Evolutionary conservation across 2,888 invertebrate species (phyloP), one percentile per base, ranked within the genome.

Genomic region (Tubulanus polymorphus): DNA sequence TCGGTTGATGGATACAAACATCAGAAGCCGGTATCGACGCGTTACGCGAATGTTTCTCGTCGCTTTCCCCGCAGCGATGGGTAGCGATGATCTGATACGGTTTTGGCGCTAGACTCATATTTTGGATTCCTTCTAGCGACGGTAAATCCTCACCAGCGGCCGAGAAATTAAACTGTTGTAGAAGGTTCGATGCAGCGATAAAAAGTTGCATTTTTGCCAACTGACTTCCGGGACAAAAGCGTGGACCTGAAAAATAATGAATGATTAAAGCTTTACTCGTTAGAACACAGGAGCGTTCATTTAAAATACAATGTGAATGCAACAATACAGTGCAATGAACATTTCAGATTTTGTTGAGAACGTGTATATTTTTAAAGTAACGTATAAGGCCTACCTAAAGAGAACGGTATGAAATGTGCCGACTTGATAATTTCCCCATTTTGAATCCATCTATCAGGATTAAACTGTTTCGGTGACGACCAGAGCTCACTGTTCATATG

Each of bases 391-490:
- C 28, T 48, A 55, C 55, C 55, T 5, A 55, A 23, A 15, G 55
- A 55, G 23, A 55, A 55, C 1, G 55, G 55, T 18, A 55, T 30
- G 28, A 55, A 55, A 1, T 27, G 30, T 32, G 51, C 55, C 5
- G 26, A 26, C 37, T 51, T 50, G 35, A 41, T 54, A n/a, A 60
- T 46, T 23, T 57, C 46, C 20, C 55, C 55, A 23, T 57, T 35
- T 37, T 60, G 54, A 15, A 60, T 35, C 60, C 60, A 60, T 20
- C 55, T 37, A 25, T 57, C 57, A 10, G 60, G 60, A 18, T 41
- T 46, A 37, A 60, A 32, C 30, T 32, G 46, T 2, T 41, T 32
- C 8, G 47, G 52, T 10, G 37, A 35, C 18, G n/a, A 29, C 60
- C 60, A 60, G 41, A 50, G 52, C 35, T 47, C 20, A n/a, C 49